Evolutionary conservation across 2,888 invertebrate genomes (phyloP), one percentile per base, ranked within the genome.

Genomic region (Andrena flavipes): DNA sequence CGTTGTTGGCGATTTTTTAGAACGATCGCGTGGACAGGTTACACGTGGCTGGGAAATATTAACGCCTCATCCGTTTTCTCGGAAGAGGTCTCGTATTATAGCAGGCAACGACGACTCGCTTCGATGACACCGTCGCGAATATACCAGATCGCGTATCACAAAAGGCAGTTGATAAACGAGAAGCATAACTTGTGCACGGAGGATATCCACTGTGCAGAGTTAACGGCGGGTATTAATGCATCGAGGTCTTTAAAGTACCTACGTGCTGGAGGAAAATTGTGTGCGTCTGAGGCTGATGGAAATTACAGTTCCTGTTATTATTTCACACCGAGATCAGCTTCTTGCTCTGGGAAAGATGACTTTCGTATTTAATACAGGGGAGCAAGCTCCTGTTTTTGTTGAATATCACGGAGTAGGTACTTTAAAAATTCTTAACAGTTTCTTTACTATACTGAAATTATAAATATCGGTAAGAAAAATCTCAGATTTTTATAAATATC

Each of bases 61-160:
- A 73, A 69, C 73, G 86, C 72, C 84, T 71, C 91, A 92, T 91
- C 89, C 89, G 90, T 88, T 90, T 92, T 92, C 91, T 86, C 86
- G 77, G 91, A 92, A 91, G 76, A 84, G 84, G 87, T 91, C 90
- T 91, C 89, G 84, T 89, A 90, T 91, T 89, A 88, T 90, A 89
- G 42, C 42, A 42, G 42, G 84, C 88, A 85, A 85, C 87, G 80
- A 76, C 82, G 70, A 80, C 80, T 90, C 89, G 89, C 90, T 87
- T 78, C 80, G 79, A 77, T 81, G 81, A 72, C 82, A 78, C 78
- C 84, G 83, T 74, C 79, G 82, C 77, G 80, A 82, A 82, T 85
- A 74, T 80, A 76, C 84, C 82, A 76, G 85, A 85, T 84, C 78
- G 78, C 80, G 72, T 87, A 81, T 71, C 87, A 86, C 88, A 71